phyloP scores from a whole-genome alignment of 2,797 vertebrate genomes.

The Melanotaenia pygmaea region DNA sequence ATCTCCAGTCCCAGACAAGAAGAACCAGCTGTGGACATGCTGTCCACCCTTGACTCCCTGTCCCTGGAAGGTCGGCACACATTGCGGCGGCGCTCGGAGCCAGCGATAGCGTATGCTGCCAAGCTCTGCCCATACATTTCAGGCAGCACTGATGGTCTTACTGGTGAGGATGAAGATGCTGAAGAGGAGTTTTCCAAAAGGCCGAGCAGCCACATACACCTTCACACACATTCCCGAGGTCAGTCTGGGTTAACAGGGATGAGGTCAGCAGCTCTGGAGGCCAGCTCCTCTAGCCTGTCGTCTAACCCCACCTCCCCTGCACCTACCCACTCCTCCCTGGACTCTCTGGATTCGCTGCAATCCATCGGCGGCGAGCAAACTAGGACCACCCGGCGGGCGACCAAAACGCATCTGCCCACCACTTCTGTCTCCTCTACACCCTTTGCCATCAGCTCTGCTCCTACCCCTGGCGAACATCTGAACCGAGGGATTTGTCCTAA shows the following conservation, averaged over 20 bases:
- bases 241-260: conserved; percentile 38
- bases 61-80: conserved; percentile 25
- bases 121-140: conserved; percentile 55
- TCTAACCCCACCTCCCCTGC: conserved; percentile 85
- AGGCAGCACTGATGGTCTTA: conserved; percentile 58
- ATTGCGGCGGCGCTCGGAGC: conserved; percentile 69
- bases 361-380: conserved; percentile 78
- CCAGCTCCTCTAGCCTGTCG: conserved; percentile 87
- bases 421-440: conserved; percentile 9
- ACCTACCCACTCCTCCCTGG: conserved; percentile 81
- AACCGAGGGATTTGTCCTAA: conserved; percentile 24
- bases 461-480: not conserved
- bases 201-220: not conserved
- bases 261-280: conserved; percentile 73
- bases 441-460: not conserved
- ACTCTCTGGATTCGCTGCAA: conserved; percentile 82
- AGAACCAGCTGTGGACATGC: conserved; percentile 15
- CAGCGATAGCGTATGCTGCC: conserved; percentile 72
- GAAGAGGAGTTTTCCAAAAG: conserved; percentile 18
- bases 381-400: conserved; percentile 56
- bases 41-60: conserved; percentile 31
- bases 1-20: conserved; percentile 40
- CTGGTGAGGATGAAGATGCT: conserved; percentile 24
- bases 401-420: not conserved
- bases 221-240: conserved; percentile 32